Evolutionary conservation across 53 echinoderm and acorn worm genomes (phyloP).

Genomic region (Astropecten irregularis): DNA sequence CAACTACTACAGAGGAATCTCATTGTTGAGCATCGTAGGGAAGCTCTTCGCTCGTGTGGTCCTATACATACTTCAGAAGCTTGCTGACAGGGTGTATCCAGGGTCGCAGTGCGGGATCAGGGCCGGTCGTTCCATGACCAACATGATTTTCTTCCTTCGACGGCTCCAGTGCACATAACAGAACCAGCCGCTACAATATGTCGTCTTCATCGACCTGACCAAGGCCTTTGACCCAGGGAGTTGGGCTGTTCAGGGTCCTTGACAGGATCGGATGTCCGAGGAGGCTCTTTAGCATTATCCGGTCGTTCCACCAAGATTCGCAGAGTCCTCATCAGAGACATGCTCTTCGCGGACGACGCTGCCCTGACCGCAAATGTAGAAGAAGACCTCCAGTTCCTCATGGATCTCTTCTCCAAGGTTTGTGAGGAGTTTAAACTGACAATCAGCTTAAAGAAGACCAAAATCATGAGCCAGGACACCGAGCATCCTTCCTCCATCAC

Average conservation of each 20-base stretch:
- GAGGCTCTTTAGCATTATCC: neutral
- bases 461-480: conserved; percentile 7
- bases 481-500: neutral
- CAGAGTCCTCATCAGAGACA: neutral
- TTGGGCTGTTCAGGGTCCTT: too few species aligned
- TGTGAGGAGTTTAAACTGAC: conserved; percentile 50
- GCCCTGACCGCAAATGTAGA: neutral
- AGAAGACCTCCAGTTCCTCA: conserved; percentile 5
- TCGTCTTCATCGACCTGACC: conserved; percentile 45
- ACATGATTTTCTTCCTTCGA: conserved; percentile 10
- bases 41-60: conserved; percentile 20
- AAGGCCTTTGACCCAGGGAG: too few species aligned
- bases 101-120: conserved; percentile 30
- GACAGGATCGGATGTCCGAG: conserved; percentile 6
- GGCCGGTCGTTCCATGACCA: conserved; percentile 7
- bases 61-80: conserved; percentile 1
- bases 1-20: conserved; percentile 20
- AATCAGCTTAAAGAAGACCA: conserved; percentile 46
- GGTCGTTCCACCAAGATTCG: neutral
- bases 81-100: neutral
- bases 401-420: conserved; percentile 26
- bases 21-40: conserved; percentile 16
- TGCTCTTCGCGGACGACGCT: conserved; percentile 56
- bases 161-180: conserved; percentile 15
- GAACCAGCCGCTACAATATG: neutral